Evolutionary conservation across 2,113 vertebrate species (phyloP).

Genomic region (Dipodomys spectabilis): DNA sequence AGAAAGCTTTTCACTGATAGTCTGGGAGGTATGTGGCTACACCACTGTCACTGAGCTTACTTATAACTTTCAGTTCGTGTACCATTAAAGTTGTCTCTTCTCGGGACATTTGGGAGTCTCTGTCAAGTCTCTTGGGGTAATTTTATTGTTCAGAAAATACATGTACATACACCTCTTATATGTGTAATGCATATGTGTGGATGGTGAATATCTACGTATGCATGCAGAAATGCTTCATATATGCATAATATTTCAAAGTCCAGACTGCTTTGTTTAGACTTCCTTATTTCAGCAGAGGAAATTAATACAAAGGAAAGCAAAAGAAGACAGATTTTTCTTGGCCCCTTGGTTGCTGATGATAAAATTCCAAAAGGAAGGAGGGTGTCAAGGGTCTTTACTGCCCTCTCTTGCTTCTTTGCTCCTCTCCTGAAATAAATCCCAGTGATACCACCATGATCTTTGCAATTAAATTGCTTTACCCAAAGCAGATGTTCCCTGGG

Average conservation of each 20-base stretch:
- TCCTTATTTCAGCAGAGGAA: conserved; percentile 62
- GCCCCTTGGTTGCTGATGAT: conserved; percentile 56
- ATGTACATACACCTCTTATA: background rate
- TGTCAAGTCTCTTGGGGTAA: background rate
- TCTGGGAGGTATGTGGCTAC: background rate
- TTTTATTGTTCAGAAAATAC: background rate
- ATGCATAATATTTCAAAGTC: conserved; percentile 29
- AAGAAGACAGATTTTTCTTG: conserved; percentile 56
- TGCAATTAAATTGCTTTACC: conserved; percentile 47
- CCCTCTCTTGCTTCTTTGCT: conserved; percentile 27
- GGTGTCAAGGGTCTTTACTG: background rate
- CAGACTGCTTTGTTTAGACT: conserved; percentile 47
- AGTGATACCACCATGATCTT: conserved; percentile 13
- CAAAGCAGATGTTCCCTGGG: conserved; percentile 55
- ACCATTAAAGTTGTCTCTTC: background rate
- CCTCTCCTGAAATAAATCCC: conserved; percentile 59
- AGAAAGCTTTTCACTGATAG: background rate
- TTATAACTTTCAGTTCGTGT: background rate
- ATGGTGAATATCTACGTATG: background rate
- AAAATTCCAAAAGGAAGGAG: conserved; percentile 59
- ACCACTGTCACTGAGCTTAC: background rate
- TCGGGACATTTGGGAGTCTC: background rate
- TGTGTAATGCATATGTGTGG: background rate
- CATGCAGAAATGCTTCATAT: background rate
- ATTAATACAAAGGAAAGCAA: conserved; percentile 41